Evolutionary conservation across 2,113 vertebrate genomes (phyloP), one percentile per base, ranked within the genome.

Genomic region (Rhipidura dahli): DNA sequence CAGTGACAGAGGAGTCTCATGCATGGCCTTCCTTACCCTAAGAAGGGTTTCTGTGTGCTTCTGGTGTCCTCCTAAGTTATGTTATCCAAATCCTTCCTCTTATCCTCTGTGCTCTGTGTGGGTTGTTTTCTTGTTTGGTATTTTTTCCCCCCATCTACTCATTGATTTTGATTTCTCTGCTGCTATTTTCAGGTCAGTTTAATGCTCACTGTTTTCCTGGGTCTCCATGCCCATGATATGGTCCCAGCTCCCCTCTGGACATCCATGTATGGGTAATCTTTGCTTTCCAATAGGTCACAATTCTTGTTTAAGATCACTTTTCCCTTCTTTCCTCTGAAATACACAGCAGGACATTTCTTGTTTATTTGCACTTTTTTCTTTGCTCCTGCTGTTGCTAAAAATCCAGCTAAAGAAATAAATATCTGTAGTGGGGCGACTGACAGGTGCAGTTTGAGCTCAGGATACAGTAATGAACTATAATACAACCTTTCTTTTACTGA

Each of bases 181-280:
- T 60, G 33, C 54, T 79, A 1, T 83, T 95, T 82, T 83, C 28
- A 45, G 9, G 80, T 64, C 26, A 42, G 0, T 76, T 87, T 60
- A 57, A 8, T 66, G 94, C 30, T 93, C 42, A 13, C 23, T 49
- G 17, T 53, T 54, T 84, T 39, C 15, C 23, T 56, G 6, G 14
- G 6, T 81, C 23, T 50, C 42, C 4, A 9, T 42, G 21, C 11
- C 53, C 8, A 4, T 0, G 0, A 4, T 28, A 39, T 26, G 13
- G 2, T 44, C 40, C 39, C 44, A 69, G 47, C 10, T 65, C 15
- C 33, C 18, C 10, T 10, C 16, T 40, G 50, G 56, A 51, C 42
- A 66, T 53, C 31, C 23, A 15, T 2, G 2, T 35, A 10, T 7
- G 23, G 44, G 9, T 39, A 31, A 30, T 17, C 18, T 77, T 87